A percentile compares a stretch with the other conserved stretches of the same genome.
Conservation (phyloP, 2,797 vertebrate species). For the Limnodromus scolopaceus region DNA sequence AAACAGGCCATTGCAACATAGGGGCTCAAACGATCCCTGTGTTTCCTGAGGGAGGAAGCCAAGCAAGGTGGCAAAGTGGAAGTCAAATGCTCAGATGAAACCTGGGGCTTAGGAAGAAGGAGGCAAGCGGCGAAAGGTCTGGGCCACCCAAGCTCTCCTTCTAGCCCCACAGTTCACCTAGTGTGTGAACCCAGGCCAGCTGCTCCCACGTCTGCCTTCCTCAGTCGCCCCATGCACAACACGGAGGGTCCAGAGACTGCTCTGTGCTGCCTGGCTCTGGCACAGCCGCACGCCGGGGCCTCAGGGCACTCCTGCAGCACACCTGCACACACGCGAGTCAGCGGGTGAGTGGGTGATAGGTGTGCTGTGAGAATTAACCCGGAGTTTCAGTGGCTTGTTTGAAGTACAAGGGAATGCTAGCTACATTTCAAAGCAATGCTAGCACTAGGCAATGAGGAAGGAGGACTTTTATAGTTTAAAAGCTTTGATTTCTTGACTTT, state of each 20-base stretch:
- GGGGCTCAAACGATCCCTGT: background rate
- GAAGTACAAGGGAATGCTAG: background rate
- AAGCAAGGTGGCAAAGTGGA: background rate
- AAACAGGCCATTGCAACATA: background rate
- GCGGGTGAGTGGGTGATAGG: rapidly evolving
- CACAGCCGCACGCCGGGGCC: rapidly evolving
- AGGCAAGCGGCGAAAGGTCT: rapidly evolving
- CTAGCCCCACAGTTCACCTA: background rate
- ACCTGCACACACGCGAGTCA: rapidly evolving
- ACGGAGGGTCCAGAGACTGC: rapidly evolving
- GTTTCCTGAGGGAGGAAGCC: background rate
- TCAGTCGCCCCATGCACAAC: rapidly evolving
- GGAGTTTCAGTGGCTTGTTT: background rate
- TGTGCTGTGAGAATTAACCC: background rate
- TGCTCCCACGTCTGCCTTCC: background rate
- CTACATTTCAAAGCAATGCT: background rate
- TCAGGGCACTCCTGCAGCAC: background rate
- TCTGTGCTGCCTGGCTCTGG: background rate
- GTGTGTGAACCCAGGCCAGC: rapidly evolving
- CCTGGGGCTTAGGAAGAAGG: background rate
- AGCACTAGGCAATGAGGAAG: background rate
- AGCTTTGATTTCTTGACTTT: background rate
- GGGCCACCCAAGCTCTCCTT: background rate
- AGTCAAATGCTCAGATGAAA: background rate
- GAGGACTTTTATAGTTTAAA: background rate